Conservation (phyloP, 2,797 vertebrate genomes). For the Ptychobarbus kaznakovi region DNA sequence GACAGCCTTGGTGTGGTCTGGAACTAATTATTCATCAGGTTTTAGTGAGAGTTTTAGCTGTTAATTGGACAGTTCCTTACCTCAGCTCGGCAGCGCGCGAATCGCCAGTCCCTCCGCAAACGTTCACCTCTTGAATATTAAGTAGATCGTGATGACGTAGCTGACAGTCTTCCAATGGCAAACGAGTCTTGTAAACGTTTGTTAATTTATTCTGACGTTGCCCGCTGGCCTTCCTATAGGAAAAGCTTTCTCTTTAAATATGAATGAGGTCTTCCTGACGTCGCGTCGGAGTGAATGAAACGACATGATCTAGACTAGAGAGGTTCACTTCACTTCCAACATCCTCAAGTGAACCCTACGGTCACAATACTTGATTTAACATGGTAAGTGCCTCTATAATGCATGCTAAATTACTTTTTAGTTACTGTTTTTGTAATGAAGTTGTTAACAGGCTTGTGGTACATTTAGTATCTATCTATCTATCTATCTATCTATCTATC, state of each 20-base stretch:
- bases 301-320: constrained; percentile 50
- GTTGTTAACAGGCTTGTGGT: background rate
- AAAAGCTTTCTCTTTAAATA: background rate
- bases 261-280: background rate
- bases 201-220: background rate
- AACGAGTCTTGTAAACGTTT: background rate
- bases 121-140: constrained; percentile 26
- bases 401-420: background rate
- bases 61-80: background rate
- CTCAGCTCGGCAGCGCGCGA: background rate
- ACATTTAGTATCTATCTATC: constrained; percentile 38
- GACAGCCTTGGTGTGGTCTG: background rate
- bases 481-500: constrained; percentile 30
- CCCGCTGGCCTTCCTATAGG: background rate
- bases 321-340: constrained; percentile 53
- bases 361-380: constrained; percentile 63
- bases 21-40: constrained; percentile 27
- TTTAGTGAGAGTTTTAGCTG: constrained; percentile 20
- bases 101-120: background rate
- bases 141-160: constrained; percentile 8
- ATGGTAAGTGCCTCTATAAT: constrained; percentile 64
- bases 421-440: background rate
- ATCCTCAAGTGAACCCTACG: constrained; percentile 72
- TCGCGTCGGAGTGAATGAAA: constrained; percentile 61
- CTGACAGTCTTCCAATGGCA: background rate